Conservation (phyloP, 1,140 invertebrate species). For the Drosophila ficusphila region DNA sequence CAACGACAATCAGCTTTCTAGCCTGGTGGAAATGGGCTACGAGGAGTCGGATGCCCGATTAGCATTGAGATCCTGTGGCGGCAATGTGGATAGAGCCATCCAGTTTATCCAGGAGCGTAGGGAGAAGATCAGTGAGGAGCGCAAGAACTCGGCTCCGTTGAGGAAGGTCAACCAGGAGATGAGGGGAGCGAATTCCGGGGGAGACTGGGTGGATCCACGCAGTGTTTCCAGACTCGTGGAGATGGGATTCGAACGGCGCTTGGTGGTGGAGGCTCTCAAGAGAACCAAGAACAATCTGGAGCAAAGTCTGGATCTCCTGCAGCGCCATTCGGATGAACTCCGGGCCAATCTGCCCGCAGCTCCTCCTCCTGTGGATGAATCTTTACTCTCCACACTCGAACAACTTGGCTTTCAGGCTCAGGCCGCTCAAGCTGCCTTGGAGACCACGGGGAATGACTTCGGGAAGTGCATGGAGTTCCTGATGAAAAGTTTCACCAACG, state of each 20-base stretch:
- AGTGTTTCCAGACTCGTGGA: slow-evolving; percentile 86
- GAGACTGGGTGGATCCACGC: slow-evolving; percentile 72
- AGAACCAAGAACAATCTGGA: slow-evolving; percentile 87
- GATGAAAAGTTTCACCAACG: slow-evolving; percentile 56
- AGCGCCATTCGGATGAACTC: slow-evolving; percentile 52
- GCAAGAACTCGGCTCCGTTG: slow-evolving; percentile 85
- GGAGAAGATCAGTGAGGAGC: slow-evolving; percentile 85
- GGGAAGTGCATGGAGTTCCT: slow-evolving; percentile 86
- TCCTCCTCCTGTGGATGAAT: slow-evolving; percentile 60
- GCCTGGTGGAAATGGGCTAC: slow-evolving; percentile 87
- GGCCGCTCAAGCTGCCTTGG: slow-evolving; percentile 85
- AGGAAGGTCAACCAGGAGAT: slow-evolving; percentile 84
- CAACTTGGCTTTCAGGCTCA: slow-evolving; percentile 87
- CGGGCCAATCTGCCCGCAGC: slow-evolving; percentile 43
- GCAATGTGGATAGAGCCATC: slow-evolving; percentile 87
- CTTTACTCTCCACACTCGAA: slow-evolving; percentile 78
- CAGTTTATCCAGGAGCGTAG: slow-evolving; percentile 87
- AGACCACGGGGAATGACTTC: slow-evolving; percentile 85
- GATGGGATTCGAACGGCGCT: slow-evolving; percentile 88
- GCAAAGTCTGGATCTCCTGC: slow-evolving; percentile 62
- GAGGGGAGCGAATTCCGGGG: slow-evolving; percentile 39
- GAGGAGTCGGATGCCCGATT: slow-evolving; percentile 87
- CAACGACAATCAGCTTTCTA: slow-evolving; percentile 85
- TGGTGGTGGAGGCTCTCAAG: slow-evolving; percentile 87
- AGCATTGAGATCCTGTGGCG: slow-evolving; percentile 87